Evolutionary conservation across 2,113 vertebrate genomes (phyloP).

Genomic region (Dasyornis broadbenti): DNA sequence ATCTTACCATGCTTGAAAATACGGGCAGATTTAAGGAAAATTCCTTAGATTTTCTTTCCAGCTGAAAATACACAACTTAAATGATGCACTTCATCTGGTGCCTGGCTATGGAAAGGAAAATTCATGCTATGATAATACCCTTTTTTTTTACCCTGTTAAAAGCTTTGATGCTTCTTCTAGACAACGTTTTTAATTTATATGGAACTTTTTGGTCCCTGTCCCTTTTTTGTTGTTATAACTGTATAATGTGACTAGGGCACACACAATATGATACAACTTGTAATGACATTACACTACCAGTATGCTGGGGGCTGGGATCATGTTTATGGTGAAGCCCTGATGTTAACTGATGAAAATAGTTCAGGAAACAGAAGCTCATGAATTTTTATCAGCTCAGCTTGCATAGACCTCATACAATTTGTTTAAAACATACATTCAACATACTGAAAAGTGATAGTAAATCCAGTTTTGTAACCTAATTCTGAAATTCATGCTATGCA

Average conservation of each 20-base stretch:
- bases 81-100: not conserved
- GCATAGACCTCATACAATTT: not conserved
- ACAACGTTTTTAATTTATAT: not conserved
- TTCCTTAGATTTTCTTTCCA: not conserved
- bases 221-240: not conserved
- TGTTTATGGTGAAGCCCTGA: not conserved
- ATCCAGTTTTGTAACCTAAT: conserved; percentile 14
- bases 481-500: conserved; percentile 18
- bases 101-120: not conserved
- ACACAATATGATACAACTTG: not conserved
- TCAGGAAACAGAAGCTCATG: conserved; percentile 2
- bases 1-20: not conserved
- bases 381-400: conserved; percentile 32
- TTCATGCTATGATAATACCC: not conserved
- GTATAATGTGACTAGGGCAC: not conserved
- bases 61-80: not conserved
- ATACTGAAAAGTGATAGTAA: not conserved
- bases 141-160: not conserved
- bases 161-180: not conserved
- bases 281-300: not conserved
- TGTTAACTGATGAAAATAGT: not conserved
- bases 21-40: not conserved
- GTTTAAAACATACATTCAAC: not conserved
- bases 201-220: not conserved
- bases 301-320: not conserved